Conservation (phyloP, 1,140 invertebrate genomes). For the Spodoptera frugiperda region DNA sequence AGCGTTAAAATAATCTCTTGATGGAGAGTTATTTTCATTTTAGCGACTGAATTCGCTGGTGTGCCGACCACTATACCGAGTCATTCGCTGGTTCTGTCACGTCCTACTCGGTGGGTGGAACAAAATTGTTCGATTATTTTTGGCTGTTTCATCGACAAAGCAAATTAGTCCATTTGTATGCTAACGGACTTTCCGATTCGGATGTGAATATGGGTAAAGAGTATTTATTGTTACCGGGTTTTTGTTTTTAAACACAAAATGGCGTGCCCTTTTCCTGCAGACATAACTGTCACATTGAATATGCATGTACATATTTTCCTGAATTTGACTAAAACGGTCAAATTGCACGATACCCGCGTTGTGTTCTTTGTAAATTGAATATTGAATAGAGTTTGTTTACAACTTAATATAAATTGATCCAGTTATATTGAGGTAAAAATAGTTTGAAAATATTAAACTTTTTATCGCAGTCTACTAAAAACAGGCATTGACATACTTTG, state of each 20-base stretch:
- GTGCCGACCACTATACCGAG: background rate
- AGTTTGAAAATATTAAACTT: too few species aligned
- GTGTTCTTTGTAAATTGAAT: too few species aligned
- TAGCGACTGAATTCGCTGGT: conserved; percentile 4
- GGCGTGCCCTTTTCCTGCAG: background rate
- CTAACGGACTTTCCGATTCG: conserved; percentile 39
- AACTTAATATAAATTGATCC: too few species aligned
- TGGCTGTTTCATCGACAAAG: conserved; percentile 21
- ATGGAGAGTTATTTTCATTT: conserved; percentile 11
- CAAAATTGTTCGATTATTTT: conserved; percentile 43
- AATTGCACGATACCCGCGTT: background rate
- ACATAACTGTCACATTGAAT: conserved; percentile 3
- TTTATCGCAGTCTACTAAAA: too few species aligned
- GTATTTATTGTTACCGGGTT: conserved; percentile 34
- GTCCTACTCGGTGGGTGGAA: conserved; percentile 5
- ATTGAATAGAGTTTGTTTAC: too few species aligned
- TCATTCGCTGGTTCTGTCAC: conserved; percentile 7
- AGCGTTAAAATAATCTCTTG: background rate
- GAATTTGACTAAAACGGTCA: background rate
- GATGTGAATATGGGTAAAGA: conserved; percentile 35
- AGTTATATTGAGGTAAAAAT: too few species aligned
- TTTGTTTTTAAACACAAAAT: conserved; percentile 10
- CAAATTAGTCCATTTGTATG: conserved; percentile 47
- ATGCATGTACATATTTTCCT: background rate
- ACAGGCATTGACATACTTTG: too few species aligned